phyloP scores from a whole-genome alignment of 1,140 invertebrate genomes.

The Littorina saxatilis region DNA sequence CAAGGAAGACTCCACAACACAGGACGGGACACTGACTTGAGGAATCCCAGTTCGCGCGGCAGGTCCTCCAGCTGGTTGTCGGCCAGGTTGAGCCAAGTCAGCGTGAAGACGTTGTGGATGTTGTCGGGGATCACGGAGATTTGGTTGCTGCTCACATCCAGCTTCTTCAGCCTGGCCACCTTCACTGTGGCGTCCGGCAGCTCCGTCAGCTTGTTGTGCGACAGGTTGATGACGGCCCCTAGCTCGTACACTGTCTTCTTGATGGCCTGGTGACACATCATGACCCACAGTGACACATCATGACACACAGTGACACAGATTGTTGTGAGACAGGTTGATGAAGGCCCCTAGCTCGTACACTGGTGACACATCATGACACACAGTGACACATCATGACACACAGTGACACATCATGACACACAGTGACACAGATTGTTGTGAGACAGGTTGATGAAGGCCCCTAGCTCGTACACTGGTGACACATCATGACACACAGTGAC shows the following conservation, averaged over 20 bases:
- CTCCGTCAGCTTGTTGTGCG: constrained; percentile 67
- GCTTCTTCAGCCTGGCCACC: constrained; percentile 56
- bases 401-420: too few relatives aligned
- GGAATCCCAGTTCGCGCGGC: constrained; percentile 60
- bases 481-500: too few relatives aligned
- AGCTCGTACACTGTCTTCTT: constrained; percentile 72
- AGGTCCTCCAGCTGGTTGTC: constrained; percentile 67
- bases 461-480: constrained; percentile 71
- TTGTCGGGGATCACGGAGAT: constrained; percentile 63
- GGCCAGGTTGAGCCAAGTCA: constrained; percentile 65
- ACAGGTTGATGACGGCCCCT: constrained; percentile 60
- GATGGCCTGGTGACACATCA: constrained; percentile 49
- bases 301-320: too few relatives aligned
- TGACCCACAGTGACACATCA: too few relatives aligned
- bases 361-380: too few relatives aligned
- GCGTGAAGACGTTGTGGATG: constrained; percentile 64
- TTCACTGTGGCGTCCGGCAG: constrained; percentile 67
- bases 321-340: constrained; percentile 65
- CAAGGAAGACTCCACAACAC: too few relatives aligned
- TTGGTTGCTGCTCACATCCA: constrained; percentile 67
- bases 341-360: constrained; percentile 68
- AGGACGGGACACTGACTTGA: constrained; percentile 47
- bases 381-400: too few relatives aligned
- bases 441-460: constrained; percentile 60
- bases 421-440: constrained; percentile 69